Percentiles rank a stretch among this genome's conserved stretches.
Conservation (phyloP, 2,797 vertebrate species). For the Sebastes kiyomatsui region DNA sequence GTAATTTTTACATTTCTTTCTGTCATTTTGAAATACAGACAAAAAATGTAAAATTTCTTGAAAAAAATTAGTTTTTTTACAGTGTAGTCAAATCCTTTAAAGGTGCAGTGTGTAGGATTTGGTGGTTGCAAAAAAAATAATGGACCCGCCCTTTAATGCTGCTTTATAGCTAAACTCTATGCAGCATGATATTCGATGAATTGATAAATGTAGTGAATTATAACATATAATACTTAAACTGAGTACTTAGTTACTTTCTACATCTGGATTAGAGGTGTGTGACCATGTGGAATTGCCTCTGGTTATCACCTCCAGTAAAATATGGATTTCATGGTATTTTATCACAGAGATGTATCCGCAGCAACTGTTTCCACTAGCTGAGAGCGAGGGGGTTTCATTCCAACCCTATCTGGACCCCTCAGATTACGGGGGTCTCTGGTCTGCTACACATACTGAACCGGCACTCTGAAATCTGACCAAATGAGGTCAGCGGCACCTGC, state of each 20-base stretch:
- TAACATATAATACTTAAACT: background rate
- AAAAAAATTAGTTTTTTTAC: no score
- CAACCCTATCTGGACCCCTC: constrained; percentile 19
- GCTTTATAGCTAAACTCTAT: background rate
- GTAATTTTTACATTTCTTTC: no score
- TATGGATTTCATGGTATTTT: constrained; percentile 24
- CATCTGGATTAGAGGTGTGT: background rate
- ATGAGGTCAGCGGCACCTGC: constrained; percentile 28
- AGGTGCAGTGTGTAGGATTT: no score
- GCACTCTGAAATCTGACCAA: constrained; percentile 43
- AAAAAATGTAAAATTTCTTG: no score
- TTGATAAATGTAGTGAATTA: background rate
- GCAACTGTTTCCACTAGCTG: background rate
- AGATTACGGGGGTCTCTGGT: constrained; percentile 1
- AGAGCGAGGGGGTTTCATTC: constrained; percentile 23
- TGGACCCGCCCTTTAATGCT: background rate
- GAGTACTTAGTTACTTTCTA: background rate
- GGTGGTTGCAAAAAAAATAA: background rate
- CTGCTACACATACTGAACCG: constrained; percentile 33
- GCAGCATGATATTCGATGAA: background rate
- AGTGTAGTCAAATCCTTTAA: no score
- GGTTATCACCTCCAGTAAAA: constrained; percentile 25
- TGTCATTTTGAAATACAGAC: no score
- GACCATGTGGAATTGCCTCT: constrained; percentile 12
- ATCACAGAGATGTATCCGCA: constrained; percentile 17